Base-by-base conservation (phyloP, 2,113 vertebrate genomes). In the Phocoena sinus region DNA sequence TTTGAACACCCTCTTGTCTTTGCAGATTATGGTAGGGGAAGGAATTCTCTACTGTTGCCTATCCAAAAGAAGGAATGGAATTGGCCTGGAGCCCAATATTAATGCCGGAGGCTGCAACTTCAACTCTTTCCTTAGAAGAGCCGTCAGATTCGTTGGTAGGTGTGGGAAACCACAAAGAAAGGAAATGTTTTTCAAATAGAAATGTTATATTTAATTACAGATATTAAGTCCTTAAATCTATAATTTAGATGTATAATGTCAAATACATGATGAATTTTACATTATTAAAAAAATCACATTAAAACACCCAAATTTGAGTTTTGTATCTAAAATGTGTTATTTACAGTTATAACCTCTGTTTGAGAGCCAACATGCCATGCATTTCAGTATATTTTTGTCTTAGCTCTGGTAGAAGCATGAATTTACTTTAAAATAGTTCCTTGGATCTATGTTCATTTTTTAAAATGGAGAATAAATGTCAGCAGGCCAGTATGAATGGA, bases 91-190 rank as follows among this genome's bases (percentile, higher is more conserved):
- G 97, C 99, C 99, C 81, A 99, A 99, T 98, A 99, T 99, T 98
- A 99, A 99, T 8, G 99, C 99, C 0, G 99, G 99, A 17, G 99
- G 99, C 96, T 99, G 99, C 98, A 99, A 99, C 99, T 99, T 99
- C 99, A 99, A 99, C 98, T 99, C 99, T 77, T 99, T 99, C 96
- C 99, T 99, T 73, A 99, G 99, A 97, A 99, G 99, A 98, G 99
- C 99, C 0, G 99, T 99, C 96, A 99, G 99, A 98, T 99, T 99
- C 87, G 99, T 99, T 97, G 99, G 99, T 99, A 98, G 80, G 99
- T 99, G 44, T 98, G 71, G 82, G 36, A 7, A 93, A 21, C 67
- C 96, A 83, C 60, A 97, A 90, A 91, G 65, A 93, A 94, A 91
- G 70, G 81, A 97, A 94, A 58, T 85, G 28, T 96, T 98, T 90